Base-by-base conservation (phyloP, 2,888 invertebrate species). In the Trilocha varians region DNA sequence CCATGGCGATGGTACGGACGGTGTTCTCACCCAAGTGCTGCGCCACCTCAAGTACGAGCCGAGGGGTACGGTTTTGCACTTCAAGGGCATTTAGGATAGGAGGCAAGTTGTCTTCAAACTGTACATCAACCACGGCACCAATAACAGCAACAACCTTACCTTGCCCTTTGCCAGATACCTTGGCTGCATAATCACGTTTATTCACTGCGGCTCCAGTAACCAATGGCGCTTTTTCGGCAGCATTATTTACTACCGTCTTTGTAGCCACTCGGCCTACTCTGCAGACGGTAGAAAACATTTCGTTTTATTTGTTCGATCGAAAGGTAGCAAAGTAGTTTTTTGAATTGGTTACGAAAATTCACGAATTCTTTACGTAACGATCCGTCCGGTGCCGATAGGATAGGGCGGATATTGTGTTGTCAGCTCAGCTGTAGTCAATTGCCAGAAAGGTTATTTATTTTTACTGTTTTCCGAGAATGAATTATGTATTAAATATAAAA, bases 111-210 rank as follows among this genome's bases (percentile, higher is more conserved):
- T 95, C 96, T 46, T 97, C 97, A 71, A 99, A 98, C 76, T 97
- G 97, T 8, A 98, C 98, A 75, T 98, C 98, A 42, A 98, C 98
- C 33, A 98, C 98, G 72, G 98, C 97, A 90, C 98, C 98, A 75
- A 98, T 98, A 45, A 98, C 97, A 41, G 98, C 97, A 34, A 97
- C 96, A 52, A 98, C 89, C 73, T 87, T 90, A 59, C 94, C 94
- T 62, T 87, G 72, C 9, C 49, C 73, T 50, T 65, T 63, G 39
- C 57, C 68, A 48, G 67, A 47, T 38, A 70, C 60, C 62, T 76
- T 73, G 18, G 72, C 75, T 35, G 88, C 87, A 70, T 80, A 82
- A 53, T 82, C 75, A 56, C 80, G 72, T 63, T 78, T 80, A 63
- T 70, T 80, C 65, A 70, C 72, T 51, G 78, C 55, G 44, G 74